Percentiles rank a stretch among this genome's conserved stretches.
Conservation (phyloP, 2,113 vertebrate genomes). For the Tretioscincus oriximinensis region DNA sequence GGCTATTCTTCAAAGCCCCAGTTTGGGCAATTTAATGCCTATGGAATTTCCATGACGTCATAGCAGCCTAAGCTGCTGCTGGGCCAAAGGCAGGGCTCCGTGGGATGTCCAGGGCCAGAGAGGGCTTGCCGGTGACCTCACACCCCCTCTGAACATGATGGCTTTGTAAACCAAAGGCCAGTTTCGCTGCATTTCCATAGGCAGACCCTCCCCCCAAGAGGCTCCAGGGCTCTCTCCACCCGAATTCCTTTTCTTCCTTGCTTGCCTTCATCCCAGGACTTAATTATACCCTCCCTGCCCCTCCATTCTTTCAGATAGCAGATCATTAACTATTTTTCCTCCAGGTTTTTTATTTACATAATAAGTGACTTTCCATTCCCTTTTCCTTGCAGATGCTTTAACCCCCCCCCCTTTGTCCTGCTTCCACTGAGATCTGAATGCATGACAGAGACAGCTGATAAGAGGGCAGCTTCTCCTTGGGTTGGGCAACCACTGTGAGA, state of each 20-base stretch:
- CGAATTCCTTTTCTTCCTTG: no score
- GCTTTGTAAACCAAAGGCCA: neutral
- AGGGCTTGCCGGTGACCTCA: no score
- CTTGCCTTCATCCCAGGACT: neutral
- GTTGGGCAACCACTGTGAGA: neutral
- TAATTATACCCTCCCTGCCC: neutral
- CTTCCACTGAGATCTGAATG: neutral
- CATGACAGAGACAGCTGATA: neutral
- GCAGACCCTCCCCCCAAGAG: neutral
- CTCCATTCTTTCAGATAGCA: neutral
- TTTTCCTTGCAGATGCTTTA: neutral
- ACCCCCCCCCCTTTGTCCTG: neutral
- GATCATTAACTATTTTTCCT: constrained; percentile 9
- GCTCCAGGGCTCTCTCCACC: neutral
- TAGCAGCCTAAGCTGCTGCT: no score
- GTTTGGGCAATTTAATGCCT: neutral
- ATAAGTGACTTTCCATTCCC: neutral
- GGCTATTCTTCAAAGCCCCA: no score
- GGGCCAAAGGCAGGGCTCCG: neutral
- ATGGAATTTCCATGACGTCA: neutral
- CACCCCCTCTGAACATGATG: neutral
- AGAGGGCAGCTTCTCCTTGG: neutral
- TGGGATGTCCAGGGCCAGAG: no score
- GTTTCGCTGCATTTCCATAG: neutral
- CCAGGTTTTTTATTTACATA: neutral